Conservation (phyloP, 2,888 invertebrate genomes). For the Macrosiphum euphorbiae region DNA sequence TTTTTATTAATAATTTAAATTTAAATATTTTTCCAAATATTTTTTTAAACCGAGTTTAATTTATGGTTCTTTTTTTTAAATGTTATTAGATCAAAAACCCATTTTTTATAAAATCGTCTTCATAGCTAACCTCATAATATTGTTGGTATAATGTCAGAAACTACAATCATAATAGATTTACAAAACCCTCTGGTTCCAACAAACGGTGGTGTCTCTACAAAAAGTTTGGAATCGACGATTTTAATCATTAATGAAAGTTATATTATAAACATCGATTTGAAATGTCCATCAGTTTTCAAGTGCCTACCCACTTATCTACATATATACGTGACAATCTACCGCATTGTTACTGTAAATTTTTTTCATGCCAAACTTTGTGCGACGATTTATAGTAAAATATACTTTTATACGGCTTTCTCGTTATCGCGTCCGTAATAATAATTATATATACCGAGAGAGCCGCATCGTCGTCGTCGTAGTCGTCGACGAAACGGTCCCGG, state of each 20-base stretch:
- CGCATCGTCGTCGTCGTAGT: neutral
- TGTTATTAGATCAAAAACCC: too few relatives aligned
- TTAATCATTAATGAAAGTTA: neutral
- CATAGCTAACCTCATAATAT: neutral
- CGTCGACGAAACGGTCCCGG: constrained; percentile 38
- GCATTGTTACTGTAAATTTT: neutral
- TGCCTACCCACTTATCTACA: too few relatives aligned
- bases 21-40: neutral
- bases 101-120: neutral
- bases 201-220: neutral
- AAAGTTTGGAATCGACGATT: neutral
- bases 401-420: neutral
- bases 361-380: neutral
- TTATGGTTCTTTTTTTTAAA: too few relatives aligned
- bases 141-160: neutral
- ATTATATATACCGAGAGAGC: neutral
- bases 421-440: constrained; percentile 29
- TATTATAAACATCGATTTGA: neutral
- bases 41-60: neutral
- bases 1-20: neutral
- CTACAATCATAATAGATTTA: neutral
- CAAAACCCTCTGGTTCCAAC: neutral
- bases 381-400: neutral
- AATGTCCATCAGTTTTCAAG: neutral
- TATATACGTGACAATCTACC: neutral